Percentiles rank a stretch among this genome's conserved stretches.
phyloP scores from a whole-genome alignment of 2,797 vertebrate genomes.

The Eutrigla gurnardus region DNA sequence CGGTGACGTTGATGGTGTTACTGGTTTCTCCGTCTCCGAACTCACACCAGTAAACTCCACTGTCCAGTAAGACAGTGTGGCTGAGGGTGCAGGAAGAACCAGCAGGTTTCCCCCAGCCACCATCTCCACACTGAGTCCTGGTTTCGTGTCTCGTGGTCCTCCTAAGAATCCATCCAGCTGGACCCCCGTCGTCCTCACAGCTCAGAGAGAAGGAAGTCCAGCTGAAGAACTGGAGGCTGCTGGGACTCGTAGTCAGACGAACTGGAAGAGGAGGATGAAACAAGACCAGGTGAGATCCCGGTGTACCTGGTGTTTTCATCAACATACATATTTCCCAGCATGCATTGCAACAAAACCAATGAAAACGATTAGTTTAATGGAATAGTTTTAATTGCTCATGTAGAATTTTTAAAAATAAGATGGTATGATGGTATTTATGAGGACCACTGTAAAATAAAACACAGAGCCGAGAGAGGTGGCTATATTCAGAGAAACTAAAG shows the following conservation, averaged over 20 bases:
- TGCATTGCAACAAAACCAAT: too few relatives aligned
- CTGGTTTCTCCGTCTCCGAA: constrained; percentile 17
- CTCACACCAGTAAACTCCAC: constrained; percentile 50
- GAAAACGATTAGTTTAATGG: too few relatives aligned
- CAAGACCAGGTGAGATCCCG: too few relatives aligned
- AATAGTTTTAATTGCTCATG: too few relatives aligned
- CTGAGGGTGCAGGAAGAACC: neutral
- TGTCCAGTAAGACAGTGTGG: neutral
- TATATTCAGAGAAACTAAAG: too few relatives aligned
- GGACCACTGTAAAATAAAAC: too few relatives aligned
- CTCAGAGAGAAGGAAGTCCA: constrained; percentile 9
- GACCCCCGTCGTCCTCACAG: constrained; percentile 7
- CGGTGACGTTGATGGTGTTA: constrained; percentile 14
- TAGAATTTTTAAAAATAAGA: too few relatives aligned
- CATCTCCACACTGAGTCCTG: neutral
- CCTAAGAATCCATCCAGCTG: neutral
- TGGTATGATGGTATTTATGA: too few relatives aligned
- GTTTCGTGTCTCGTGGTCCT: neutral
- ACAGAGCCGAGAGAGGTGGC: too few relatives aligned
- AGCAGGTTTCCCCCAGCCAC: fast-evolving
- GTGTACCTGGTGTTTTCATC: too few relatives aligned
- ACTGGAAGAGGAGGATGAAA: neutral
- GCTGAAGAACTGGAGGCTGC: constrained; percentile 19
- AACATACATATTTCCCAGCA: too few relatives aligned
- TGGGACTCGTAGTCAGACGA: constrained; percentile 23